Conservation (phyloP, 92 coral and sea anemone species). For the Zoanthus sansibaricus region DNA sequence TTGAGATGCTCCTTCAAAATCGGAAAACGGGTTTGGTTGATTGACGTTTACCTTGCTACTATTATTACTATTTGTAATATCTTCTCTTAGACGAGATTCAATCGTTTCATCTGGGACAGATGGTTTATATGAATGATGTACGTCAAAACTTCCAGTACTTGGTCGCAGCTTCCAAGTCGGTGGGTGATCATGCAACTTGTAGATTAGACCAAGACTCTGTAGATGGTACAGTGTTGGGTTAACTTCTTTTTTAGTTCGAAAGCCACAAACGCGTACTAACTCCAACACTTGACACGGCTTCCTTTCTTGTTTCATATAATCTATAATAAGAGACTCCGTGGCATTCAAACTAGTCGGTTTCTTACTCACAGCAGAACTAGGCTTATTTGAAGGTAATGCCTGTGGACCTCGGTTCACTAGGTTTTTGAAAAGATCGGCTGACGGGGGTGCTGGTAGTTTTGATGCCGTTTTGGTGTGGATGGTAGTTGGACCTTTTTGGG, state of each 20-base stretch:
- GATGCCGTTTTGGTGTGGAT: background rate
- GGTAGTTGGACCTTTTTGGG: background rate
- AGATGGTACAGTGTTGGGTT: constrained; percentile 83
- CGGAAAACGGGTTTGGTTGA: constrained; percentile 30
- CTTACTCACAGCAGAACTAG: constrained; percentile 10
- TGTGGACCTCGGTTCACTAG: constrained; percentile 71
- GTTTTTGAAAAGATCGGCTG: constrained; percentile 65
- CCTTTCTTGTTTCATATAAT: constrained; percentile 73
- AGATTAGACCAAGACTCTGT: constrained; percentile 76
- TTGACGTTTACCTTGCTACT: background rate
- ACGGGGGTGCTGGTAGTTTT: constrained; percentile 80
- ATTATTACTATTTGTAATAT: background rate
- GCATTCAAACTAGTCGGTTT: constrained; percentile 51
- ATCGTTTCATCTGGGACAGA: background rate
- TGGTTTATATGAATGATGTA: background rate
- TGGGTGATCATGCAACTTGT: constrained; percentile 89
- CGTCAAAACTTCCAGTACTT: constrained; percentile 42
- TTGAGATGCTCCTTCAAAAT: constrained; percentile 38
- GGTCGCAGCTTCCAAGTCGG: constrained; percentile 88
- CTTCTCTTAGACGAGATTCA: constrained; percentile 23
- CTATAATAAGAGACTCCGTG: constrained; percentile 61
- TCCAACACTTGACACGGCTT: constrained; percentile 73
- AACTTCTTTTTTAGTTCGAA: constrained; percentile 80
- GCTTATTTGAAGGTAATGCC: constrained; percentile 42
- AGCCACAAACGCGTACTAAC: constrained; percentile 71